Evolutionary conservation across 2,113 vertebrate species (phyloP).

Genomic region (Mus spicilegus): DNA sequence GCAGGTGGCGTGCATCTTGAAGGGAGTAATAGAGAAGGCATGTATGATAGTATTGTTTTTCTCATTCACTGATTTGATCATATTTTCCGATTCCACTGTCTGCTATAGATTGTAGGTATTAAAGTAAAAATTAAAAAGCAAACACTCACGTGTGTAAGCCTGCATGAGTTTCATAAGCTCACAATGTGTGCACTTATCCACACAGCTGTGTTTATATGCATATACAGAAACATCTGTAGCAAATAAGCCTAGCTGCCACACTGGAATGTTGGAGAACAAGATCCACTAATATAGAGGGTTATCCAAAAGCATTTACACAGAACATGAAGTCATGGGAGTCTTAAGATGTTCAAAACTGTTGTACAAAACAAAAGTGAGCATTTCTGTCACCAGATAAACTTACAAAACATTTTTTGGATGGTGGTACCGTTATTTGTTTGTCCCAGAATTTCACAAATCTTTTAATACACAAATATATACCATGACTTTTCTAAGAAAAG

Average conservation of each 20-base stretch:
- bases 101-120: background rate
- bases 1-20: background rate
- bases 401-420: background rate
- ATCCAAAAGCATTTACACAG: background rate
- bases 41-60: background rate
- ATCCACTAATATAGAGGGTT: background rate
- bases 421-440: background rate
- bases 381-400: background rate
- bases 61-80: background rate
- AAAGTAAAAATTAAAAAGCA: background rate
- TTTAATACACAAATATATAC: background rate
- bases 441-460: background rate
- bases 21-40: background rate
- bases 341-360: background rate
- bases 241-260: background rate
- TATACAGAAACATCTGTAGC: background rate
- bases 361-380: background rate
- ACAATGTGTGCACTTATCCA: background rate
- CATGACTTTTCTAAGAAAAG: background rate
- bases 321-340: background rate
- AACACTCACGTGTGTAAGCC: background rate
- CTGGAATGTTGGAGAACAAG: background rate
- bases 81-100: constrained; percentile 35
- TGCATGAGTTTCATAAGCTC: background rate
- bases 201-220: background rate